Percentiles rank a stretch among this genome's conserved stretches.
Conservation (phyloP, 2,797 vertebrate species). For the Gastrophryne carolinensis region DNA sequence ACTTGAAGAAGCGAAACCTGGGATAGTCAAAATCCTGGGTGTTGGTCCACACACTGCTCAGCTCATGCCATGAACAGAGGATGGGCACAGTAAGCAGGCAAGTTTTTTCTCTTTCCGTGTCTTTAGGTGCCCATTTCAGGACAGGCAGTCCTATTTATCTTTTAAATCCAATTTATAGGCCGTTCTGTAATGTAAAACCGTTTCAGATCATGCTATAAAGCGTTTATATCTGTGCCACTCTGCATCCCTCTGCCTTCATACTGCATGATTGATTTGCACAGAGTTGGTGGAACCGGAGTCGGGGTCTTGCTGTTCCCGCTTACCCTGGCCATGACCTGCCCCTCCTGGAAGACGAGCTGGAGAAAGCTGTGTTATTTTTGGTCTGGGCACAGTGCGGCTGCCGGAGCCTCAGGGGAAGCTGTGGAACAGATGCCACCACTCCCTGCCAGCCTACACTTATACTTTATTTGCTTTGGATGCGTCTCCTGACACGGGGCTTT, state of each 20-base stretch:
- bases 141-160: too few species aligned
- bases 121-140: too few species aligned
- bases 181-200: too few species aligned
- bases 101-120: too few species aligned
- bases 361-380: slow-evolving; percentile 7
- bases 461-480: slow-evolving; percentile 15
- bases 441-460: neutral
- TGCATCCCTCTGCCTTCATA: neutral
- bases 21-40: too few species aligned
- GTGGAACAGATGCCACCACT: slow-evolving; percentile 14
- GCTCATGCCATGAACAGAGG: too few species aligned
- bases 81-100: too few species aligned
- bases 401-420: slow-evolving; percentile 1
- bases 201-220: too few species aligned
- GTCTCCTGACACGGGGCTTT: neutral
- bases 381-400: neutral
- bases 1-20: too few species aligned
- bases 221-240: neutral
- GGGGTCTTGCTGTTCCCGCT: neutral
- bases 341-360: slow-evolving; percentile 7
- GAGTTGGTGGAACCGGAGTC: neutral
- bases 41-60: too few species aligned
- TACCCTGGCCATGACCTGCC: neutral
- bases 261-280: neutral
- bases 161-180: too few species aligned